Evolutionary conservation across 2,888 invertebrate species (phyloP).

Genomic region (Agrochola circellaris): DNA sequence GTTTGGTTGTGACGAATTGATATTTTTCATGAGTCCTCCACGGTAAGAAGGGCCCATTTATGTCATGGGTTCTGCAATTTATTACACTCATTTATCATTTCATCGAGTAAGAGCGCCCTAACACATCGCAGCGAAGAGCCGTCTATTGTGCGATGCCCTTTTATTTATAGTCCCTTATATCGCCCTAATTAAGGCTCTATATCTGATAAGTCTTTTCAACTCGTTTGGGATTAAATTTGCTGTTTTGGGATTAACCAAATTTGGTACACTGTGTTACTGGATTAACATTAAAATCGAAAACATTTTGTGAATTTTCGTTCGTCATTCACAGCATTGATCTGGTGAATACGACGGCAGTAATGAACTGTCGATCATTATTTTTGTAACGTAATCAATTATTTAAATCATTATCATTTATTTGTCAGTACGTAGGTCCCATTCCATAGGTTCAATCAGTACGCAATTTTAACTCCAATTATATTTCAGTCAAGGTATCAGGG

Average conservation of each 20-base stretch:
- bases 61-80: constrained; percentile 84
- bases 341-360: constrained; percentile 8
- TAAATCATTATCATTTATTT: neutral
- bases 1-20: constrained; percentile 83
- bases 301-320: constrained; percentile 12
- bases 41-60: constrained; percentile 80
- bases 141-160: constrained; percentile 65
- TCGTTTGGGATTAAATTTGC: constrained; percentile 33
- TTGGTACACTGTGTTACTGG: neutral
- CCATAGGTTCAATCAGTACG: neutral
- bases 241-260: constrained; percentile 25
- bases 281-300: constrained; percentile 31
- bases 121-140: constrained; percentile 66
- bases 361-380: constrained; percentile 35
- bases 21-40: constrained; percentile 84
- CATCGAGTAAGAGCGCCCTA: constrained; percentile 77
- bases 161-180: constrained; percentile 61
- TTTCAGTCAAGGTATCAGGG: constrained; percentile 23
- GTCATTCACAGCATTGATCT: constrained; percentile 22
- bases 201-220: constrained; percentile 44
- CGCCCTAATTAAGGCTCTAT: constrained; percentile 58
- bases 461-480: neutral
- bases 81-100: constrained; percentile 85
- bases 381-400: neutral
- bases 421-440: neutral